These are phyloP conservation scores for Lasioglossum lativentre DNA, from an alignment of 2,888 invertebrate genomes.

Conservation along the genomic window DNA sequence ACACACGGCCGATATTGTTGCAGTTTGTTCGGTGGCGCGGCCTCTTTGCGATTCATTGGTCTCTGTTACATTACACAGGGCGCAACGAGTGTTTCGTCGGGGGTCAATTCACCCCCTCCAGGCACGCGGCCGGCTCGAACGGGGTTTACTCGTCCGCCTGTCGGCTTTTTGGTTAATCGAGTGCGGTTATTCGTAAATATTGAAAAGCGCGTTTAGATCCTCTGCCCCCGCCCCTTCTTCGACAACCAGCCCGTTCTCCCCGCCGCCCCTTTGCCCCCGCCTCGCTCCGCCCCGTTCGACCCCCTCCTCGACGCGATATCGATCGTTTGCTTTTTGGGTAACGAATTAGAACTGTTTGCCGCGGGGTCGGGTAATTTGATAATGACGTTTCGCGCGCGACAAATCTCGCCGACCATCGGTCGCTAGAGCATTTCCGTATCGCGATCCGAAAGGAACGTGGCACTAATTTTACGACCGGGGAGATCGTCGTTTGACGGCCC, in stretches of 20 bases:
- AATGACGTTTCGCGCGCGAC: conserved; percentile 4
- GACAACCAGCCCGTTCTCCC: not conserved
- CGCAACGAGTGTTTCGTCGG: conserved; percentile 45
- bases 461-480: not conserved
- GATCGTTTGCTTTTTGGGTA: not conserved
- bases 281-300: not conserved
- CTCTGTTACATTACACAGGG: conserved; percentile 50
- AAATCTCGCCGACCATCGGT: not conserved
- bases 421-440: not conserved
- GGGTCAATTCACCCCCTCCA: conserved; percentile 50
- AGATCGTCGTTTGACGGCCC: not conserved
- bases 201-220: conserved; percentile 74
- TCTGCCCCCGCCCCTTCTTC: conserved; percentile 15
- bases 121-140: conserved; percentile 11
- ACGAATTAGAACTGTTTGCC: conserved; percentile 1
- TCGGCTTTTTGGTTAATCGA: conserved; percentile 71
- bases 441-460: not conserved
- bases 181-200: conserved; percentile 77
- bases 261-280: not conserved
- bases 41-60: conserved; percentile 58
- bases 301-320: not conserved
- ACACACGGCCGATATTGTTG: conserved; percentile 14
- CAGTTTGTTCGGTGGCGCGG: conserved; percentile 40
- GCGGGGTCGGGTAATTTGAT: not conserved
- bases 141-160: conserved; percentile 26